Evolutionary conservation across 2,888 invertebrate species (phyloP).

Genomic region (Nomada lathburiana): DNA sequence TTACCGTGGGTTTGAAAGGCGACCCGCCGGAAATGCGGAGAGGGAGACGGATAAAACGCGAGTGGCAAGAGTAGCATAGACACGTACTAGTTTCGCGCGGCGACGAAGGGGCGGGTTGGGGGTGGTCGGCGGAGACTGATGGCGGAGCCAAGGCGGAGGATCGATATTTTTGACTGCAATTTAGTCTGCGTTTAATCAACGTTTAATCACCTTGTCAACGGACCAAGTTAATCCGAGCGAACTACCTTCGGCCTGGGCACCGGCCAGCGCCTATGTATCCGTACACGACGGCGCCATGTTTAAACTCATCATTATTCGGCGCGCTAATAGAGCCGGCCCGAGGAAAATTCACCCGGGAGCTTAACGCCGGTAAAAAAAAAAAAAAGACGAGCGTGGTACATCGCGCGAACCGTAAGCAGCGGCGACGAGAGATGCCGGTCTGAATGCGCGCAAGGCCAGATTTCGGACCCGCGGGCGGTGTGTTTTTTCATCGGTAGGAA

Average conservation of each 20-base stretch:
- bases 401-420: conserved; percentile 25
- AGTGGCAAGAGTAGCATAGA: conserved; percentile 28
- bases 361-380: conserved; percentile 62
- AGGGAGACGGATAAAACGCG: conserved; percentile 46
- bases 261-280: conserved; percentile 61
- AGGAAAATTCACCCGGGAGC: conserved; percentile 60
- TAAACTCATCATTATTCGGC: conserved; percentile 77
- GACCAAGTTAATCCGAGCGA: conserved; percentile 78
- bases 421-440: conserved; percentile 18
- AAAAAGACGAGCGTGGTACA: conserved; percentile 56
- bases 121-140: conserved; percentile 12
- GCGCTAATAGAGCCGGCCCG: conserved; percentile 68
- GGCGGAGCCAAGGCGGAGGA: conserved; percentile 67
- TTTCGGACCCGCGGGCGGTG: not conserved
- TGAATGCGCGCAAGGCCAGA: conserved; percentile 12
- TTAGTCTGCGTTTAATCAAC: conserved; percentile 82
- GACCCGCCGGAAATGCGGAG: conserved; percentile 50
- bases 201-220: conserved; percentile 82
- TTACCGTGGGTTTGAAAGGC: conserved; percentile 66
- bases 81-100: conserved; percentile 19
- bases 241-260: conserved; percentile 68
- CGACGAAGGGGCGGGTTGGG: not conserved
- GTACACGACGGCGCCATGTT: conserved; percentile 75
- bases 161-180: conserved; percentile 81
- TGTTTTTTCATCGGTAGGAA: not conserved